These are phyloP conservation scores for Petrolisthes manimaculis DNA, from an alignment of 2,888 invertebrate genomes.

Conservation along the genomic window DNA sequence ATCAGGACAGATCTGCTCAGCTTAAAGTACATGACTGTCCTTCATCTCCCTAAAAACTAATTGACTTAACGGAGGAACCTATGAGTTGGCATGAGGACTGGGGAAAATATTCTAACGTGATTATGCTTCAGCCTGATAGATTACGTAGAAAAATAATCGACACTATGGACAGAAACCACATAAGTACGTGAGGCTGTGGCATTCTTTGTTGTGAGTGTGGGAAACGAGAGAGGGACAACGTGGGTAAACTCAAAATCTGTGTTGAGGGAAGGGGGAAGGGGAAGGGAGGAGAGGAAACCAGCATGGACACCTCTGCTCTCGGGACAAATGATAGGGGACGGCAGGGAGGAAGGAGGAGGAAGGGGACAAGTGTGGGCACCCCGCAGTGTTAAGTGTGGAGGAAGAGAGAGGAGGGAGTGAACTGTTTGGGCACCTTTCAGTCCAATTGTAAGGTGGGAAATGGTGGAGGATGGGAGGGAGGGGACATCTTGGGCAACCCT, in stretches of 20 bases:
- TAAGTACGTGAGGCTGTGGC: no score
- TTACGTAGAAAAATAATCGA: no score
- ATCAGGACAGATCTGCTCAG: no score
- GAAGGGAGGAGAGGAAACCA: not conserved
- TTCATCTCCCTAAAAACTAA: no score
- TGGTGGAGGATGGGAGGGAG: not conserved
- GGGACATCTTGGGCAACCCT: not conserved
- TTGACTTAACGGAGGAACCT: no score
- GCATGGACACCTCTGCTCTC: not conserved
- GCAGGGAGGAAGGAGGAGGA: not conserved
- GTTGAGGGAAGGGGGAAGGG: not conserved
- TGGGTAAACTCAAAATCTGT: not conserved
- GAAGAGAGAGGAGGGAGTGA: slow-evolving; percentile 1
- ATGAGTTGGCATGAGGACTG: no score
- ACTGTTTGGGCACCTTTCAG: no score
- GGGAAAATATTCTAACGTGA: no score
- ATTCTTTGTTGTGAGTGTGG: not conserved
- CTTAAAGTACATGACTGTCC: no score
- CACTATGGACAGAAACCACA: no score
- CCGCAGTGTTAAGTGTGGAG: not conserved
- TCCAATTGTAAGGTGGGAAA: no score
- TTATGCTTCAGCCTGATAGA: no score
- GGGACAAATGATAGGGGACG: not conserved
- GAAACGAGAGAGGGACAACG: not conserved
- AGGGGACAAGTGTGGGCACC: not conserved